Evolutionary conservation across 2,797 vertebrate species (phyloP).

Genomic region (Balearica regulorum): DNA sequence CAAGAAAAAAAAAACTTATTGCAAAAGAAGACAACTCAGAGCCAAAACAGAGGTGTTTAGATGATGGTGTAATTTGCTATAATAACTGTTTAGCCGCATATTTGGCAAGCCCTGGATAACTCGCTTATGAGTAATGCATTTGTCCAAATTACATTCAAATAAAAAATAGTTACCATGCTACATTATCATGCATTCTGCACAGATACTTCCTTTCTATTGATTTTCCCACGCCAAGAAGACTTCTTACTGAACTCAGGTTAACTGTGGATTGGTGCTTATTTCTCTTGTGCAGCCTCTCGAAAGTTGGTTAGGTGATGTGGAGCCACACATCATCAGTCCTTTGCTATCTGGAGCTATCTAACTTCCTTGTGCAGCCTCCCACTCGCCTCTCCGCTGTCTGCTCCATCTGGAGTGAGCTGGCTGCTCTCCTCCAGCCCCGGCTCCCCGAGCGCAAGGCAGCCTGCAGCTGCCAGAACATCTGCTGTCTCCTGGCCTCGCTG

Average conservation of each 20-base stretch:
- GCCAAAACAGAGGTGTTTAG: constrained; percentile 66
- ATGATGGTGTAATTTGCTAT: constrained; percentile 53
- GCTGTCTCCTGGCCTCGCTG: constrained; percentile 45
- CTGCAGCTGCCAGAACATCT: constrained; percentile 70
- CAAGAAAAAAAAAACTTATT: background rate
- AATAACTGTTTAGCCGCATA: constrained; percentile 54
- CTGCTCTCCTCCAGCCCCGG: constrained; percentile 32
- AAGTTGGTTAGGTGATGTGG: background rate
- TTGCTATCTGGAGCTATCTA: background rate
- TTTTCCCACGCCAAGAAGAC: constrained; percentile 6
- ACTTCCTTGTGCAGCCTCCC: constrained; percentile 32
- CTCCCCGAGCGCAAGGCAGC: background rate
- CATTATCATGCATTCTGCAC: background rate
- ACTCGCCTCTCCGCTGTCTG: background rate
- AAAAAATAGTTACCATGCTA: background rate
- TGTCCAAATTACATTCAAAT: constrained; percentile 34
- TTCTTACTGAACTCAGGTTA: background rate
- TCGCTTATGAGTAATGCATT: constrained; percentile 47
- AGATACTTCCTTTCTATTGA: constrained; percentile 7
- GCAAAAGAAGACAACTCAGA: constrained; percentile 35
- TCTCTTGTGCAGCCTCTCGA: background rate
- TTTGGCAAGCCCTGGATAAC: constrained; percentile 31
- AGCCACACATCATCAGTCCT: constrained; percentile 29
- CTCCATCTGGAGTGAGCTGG: constrained; percentile 55
- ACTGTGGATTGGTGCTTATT: background rate